phyloP scores from a whole-genome alignment of 2,888 invertebrate species.

The Bembecia ichneumoniformis region DNA sequence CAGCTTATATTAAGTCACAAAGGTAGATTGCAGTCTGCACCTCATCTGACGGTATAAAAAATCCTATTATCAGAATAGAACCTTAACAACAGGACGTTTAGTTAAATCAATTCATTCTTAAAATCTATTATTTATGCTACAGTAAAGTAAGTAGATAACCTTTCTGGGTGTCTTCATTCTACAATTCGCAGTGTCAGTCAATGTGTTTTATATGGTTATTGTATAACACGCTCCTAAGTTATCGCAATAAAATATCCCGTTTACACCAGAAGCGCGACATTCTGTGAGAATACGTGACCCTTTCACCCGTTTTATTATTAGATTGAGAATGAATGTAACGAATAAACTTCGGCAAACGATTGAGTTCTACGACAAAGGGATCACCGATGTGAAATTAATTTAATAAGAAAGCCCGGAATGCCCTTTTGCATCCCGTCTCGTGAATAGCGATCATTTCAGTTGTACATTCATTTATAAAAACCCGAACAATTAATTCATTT shows the following conservation, averaged over 20 bases:
- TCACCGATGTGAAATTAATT: slow-evolving; percentile 52
- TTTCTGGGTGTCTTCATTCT: too few relatives aligned
- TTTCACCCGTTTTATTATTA: slow-evolving; percentile 45
- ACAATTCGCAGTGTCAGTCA: not conserved
- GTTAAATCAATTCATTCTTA: too few relatives aligned
- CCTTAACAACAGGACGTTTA: too few relatives aligned
- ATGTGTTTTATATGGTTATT: slow-evolving; percentile 16
- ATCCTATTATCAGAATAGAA: too few relatives aligned
- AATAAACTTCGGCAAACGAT: slow-evolving; percentile 56
- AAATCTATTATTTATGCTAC: too few relatives aligned
- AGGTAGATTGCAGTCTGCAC: too few relatives aligned
- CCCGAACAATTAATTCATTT: too few relatives aligned
- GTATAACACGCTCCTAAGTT: slow-evolving; percentile 24
- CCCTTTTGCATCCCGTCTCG: slow-evolving; percentile 21
- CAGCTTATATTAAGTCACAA: too few relatives aligned
- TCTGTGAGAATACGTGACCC: slow-evolving; percentile 29
- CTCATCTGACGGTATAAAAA: too few relatives aligned
- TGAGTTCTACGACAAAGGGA: slow-evolving; percentile 48
- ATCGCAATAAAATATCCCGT: slow-evolving; percentile 31
- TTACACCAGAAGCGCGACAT: slow-evolving; percentile 8
- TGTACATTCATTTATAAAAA: too few relatives aligned
- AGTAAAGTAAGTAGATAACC: too few relatives aligned
- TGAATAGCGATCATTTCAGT: slow-evolving; percentile 3
- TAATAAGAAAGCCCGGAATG: slow-evolving; percentile 47
- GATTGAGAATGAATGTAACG: slow-evolving; percentile 53